phyloP scores from a whole-genome alignment of 2,797 vertebrate genomes.

The Bovichtus variegatus region DNA sequence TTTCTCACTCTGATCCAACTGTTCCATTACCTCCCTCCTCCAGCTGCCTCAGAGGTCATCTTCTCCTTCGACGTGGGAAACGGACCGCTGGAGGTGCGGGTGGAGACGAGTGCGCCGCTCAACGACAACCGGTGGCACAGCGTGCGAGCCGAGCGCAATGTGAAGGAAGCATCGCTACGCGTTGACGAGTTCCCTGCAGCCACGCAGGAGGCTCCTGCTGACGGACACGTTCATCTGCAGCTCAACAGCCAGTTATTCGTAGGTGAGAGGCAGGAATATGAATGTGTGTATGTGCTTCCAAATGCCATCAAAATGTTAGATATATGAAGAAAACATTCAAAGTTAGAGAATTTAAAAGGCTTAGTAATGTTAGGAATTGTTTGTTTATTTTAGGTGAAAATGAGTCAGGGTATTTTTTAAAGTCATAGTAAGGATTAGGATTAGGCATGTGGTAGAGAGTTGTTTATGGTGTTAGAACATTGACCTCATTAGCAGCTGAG shows the following conservation, averaged over 20 bases:
- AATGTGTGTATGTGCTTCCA: neutral
- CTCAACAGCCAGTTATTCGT: conserved; percentile 98
- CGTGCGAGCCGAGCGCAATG: conserved; percentile 91
- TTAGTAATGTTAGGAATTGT: neutral
- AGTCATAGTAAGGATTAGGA: conserved; percentile 3
- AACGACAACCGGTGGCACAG: conserved; percentile 95
- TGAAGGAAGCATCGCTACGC: conserved; percentile 92
- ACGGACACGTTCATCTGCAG: conserved; percentile 93
- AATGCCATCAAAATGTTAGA: neutral
- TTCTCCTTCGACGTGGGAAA: conserved; percentile 98
- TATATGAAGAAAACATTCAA: neutral
- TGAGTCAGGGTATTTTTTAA: neutral
- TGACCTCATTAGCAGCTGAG: conserved; percentile 29
- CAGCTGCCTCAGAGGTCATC: conserved; percentile 90
- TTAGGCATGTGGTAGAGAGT: neutral
- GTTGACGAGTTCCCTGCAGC: conserved; percentile 87
- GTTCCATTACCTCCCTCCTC: conserved; percentile 15
- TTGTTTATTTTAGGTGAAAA: neutral
- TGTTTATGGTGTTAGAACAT: conserved; percentile 10
- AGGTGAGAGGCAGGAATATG: conserved; percentile 83
- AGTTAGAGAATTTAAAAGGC: neutral
- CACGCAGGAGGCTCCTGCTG: conserved; percentile 84
- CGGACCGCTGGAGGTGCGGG: conserved; percentile 90
- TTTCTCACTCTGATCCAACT: neutral
- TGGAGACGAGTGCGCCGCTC: conserved; percentile 82